Evolutionary conservation across 2,113 vertebrate genomes (phyloP), one percentile per base, ranked within the genome.

Genomic region (Lota lota): DNA sequence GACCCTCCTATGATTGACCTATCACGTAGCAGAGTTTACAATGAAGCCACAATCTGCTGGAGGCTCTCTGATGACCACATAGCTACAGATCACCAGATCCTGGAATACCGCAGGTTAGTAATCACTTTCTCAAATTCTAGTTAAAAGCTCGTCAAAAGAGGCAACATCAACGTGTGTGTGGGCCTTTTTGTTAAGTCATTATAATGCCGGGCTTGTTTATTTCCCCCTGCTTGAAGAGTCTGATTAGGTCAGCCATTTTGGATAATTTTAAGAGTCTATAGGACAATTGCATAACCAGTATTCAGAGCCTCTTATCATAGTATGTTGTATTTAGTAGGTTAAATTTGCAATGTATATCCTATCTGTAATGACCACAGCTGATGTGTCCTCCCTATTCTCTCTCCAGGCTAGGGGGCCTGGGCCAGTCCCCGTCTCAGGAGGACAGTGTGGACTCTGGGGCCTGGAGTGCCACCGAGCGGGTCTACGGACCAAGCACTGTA

Each of bases 1-100:
- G 93, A 95, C 80, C 90, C 93, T 67, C 97, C 97, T 36, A 90
- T 98, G 82, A 97, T 99, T 67, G 95, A 93, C 56, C 90, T 94
- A 72, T 92, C 94, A 18, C 86, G 76, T 40, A 95, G 94, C 88
- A 93, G 78, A 82, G 89, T 98, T 16, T 98, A 98, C 70, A 96
- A 96, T 63, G 93, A 93, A 72, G 94, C 93, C 63, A 82, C 93
- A 53, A 94, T 99, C 87, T 91, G 88, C 70, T 99, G 97, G 97
- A 88, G 92, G 66, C 87, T 92, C 22, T 89, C 95, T 7, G 94
- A 91, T 4, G 95, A 95, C 83, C 76, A 84, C 20, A 81, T 92
- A 2, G 90, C 92, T 19, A 94, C 93, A 8, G 95, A 98, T 78
- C 91, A 83, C 65, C 96, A 98, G 53, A 47, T 95, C 59, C 93